phyloP scores from a whole-genome alignment of 2,888 invertebrate species.

The Eledone cirrhosa region DNA sequence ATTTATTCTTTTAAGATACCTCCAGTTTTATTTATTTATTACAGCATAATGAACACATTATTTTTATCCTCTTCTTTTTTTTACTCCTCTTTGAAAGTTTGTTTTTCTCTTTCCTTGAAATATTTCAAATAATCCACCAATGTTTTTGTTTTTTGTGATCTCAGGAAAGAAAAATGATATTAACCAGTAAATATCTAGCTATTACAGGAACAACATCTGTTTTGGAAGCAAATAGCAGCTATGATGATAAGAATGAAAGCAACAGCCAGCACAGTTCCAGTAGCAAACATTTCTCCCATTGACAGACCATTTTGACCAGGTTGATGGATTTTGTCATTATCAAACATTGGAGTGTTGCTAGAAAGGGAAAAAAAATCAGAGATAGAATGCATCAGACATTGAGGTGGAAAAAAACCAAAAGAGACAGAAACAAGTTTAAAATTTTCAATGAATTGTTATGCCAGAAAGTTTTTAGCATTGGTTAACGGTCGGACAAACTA shows the following conservation, averaged over 20 bases:
- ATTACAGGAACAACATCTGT: slow-evolving; percentile 18
- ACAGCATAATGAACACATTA: too few species aligned
- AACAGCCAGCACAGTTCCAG: slow-evolving; percentile 8
- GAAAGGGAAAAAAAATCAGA: background rate
- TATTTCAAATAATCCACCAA: background rate
- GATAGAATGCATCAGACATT: background rate
- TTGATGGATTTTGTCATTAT: background rate
- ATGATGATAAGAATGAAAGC: slow-evolving; percentile 11
- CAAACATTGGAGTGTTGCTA: slow-evolving; percentile 23
- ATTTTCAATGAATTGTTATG: too few species aligned
- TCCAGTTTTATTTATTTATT: too few species aligned
- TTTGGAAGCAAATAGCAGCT: slow-evolving; percentile 15
- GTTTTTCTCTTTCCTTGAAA: too few species aligned
- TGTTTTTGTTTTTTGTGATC: background rate
- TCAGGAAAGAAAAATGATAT: background rate
- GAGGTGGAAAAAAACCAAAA: too few species aligned
- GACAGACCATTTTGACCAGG: slow-evolving; percentile 5
- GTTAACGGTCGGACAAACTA: too few species aligned
- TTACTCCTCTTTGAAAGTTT: too few species aligned
- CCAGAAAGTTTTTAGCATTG: too few species aligned
- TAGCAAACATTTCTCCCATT: slow-evolving; percentile 23
- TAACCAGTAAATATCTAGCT: background rate
- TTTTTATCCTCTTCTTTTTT: too few species aligned
- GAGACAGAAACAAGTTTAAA: too few species aligned
- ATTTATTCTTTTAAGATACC: too few species aligned